Evolutionary conservation across 2,888 invertebrate species (phyloP).

Genomic region (Phasia obesa): DNA sequence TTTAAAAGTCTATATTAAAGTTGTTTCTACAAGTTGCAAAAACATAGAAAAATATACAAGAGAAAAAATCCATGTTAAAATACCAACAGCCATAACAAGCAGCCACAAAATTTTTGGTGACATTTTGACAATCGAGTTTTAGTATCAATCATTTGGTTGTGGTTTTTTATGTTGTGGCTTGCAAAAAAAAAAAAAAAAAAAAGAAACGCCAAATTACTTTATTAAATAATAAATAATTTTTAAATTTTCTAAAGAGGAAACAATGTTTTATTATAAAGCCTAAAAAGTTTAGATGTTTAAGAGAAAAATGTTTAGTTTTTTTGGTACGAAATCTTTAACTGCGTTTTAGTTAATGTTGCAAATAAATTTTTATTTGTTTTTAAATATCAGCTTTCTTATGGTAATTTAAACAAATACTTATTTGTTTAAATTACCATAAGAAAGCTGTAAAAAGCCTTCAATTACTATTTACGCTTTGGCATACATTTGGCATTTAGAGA

Average conservation of each 20-base stretch:
- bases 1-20: conserved; percentile 52
- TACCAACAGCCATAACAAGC: conserved; percentile 64
- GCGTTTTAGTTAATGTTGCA: not conserved
- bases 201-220: conserved; percentile 62
- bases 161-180: conserved; percentile 41
- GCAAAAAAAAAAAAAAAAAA: conserved; percentile 16
- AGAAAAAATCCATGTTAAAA: conserved; percentile 53
- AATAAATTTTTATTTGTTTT: no score
- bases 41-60: conserved; percentile 29
- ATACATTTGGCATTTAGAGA: conserved; percentile 33
- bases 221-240: conserved; percentile 57
- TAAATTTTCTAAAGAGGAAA: not conserved
- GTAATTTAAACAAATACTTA: conserved; percentile 29
- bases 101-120: conserved; percentile 67
- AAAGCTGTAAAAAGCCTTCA: conserved; percentile 14
- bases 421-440: not conserved
- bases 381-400: not conserved
- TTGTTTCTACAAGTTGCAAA: conserved; percentile 44
- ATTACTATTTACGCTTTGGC: conserved; percentile 40
- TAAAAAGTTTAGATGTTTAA: no score
- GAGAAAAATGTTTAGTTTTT: not conserved
- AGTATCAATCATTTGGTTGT: conserved; percentile 64
- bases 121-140: conserved; percentile 70
- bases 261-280: no score
- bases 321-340: not conserved